Base-by-base conservation (phyloP, 1,140 invertebrate species). In the Diprion similis region DNA sequence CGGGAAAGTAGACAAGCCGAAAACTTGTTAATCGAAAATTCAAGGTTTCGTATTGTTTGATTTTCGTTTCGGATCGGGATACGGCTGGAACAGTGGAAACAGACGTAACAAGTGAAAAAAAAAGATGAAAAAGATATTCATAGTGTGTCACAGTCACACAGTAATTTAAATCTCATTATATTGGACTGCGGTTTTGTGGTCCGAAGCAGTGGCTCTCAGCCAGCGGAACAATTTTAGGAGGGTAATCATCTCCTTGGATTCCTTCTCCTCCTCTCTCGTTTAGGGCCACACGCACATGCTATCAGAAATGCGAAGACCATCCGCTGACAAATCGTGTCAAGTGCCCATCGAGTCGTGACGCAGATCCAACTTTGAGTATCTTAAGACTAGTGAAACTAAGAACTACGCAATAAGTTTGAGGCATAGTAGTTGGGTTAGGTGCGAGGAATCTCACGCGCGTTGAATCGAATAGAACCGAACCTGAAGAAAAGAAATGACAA, bases 141-240 rank as follows among this genome's bases (percentile, higher is more conserved):
- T 78, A 81, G 79, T 80, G 75, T 85, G 84, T 85, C 81, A 85
- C 83, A 85, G 80, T 80, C 82, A 78, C 81, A 82, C 80, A 82
- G 84, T 83, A 84, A 86, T 86, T 86, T 85, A 86, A 86, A 85
- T 86, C 84, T 86, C 83, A 86, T 86, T 86, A 86, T 84, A 84
- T 83, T 77, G 82, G 79, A 45, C 79, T 82, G 81, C 77, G 80
- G 84, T 84, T 80, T 59, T 85, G 84, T 73, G 84, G 83, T 86
- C 83, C 83, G 77, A 75, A 78, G 78, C 74, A 71, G 76, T 73
- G 79, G 70, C 64, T 81, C 80, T 78, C 80, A 80, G 18, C 37
- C 18, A 0, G 37, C 11, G 7, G 11, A 8, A 17, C 51, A 9
- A 59, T 59, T 17, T 59, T 59, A 17, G 24, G 2, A 37, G 6